Conservation (phyloP, 2,797 vertebrate genomes). For the Ispidina lecontei region DNA sequence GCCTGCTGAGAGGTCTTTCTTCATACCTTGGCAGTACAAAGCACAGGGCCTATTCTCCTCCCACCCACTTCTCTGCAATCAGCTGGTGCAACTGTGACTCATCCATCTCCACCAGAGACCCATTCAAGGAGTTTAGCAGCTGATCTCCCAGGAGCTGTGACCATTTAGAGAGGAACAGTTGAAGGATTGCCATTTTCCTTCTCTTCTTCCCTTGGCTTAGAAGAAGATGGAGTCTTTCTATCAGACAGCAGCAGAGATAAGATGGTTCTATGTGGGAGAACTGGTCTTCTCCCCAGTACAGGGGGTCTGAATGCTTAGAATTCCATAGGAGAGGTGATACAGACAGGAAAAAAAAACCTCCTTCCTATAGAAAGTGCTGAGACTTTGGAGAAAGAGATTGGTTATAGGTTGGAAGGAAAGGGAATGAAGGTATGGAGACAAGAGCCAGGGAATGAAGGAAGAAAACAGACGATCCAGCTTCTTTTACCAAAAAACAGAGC, state of each 20-base stretch:
- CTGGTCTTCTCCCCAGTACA: not conserved
- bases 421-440: not conserved
- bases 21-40: not conserved
- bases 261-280: not conserved
- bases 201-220: not conserved
- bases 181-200: not conserved
- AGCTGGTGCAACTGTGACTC: conserved; percentile 50
- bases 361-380: not conserved
- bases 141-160: not conserved
- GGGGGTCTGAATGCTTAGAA: not conserved
- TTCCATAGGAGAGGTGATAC: not conserved
- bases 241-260: not conserved
- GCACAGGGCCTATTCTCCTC: not conserved
- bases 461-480: not conserved
- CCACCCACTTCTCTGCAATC: conserved; percentile 40
- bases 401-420: not conserved
- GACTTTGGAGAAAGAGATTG: not conserved
- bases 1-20: not conserved
- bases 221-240: not conserved
- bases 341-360: accelerated
- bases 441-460: not conserved
- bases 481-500: not conserved
- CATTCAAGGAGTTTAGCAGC: conserved; percentile 12
- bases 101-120: conserved; percentile 7
- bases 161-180: not conserved